Evolutionary conservation across 1,140 invertebrate genomes (phyloP).

Genomic region (Lordiphosa stackelbergi): DNA sequence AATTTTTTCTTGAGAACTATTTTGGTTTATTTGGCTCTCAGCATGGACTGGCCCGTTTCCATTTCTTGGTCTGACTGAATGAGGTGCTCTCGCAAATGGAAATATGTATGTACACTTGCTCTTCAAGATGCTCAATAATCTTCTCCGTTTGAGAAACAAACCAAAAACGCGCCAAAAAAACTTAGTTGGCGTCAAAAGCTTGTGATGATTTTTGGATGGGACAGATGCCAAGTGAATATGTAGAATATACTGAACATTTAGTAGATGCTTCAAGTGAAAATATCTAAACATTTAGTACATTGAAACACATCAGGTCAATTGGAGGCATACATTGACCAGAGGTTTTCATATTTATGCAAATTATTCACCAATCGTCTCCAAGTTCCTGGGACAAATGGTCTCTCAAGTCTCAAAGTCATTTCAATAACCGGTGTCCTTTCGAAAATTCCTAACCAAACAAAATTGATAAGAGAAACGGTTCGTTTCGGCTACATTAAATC

Average conservation of each 20-base stretch:
- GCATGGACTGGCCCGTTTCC: conserved; percentile 26
- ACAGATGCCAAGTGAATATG: conserved; percentile 44
- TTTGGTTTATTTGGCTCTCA: conserved; percentile 20
- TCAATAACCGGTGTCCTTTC: no score
- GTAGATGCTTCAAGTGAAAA: no score
- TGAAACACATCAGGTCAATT: no score
- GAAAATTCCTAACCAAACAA: no score
- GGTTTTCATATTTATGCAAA: no score
- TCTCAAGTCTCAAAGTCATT: no score
- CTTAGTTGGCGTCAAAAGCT: conserved; percentile 23
- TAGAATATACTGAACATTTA: neutral
- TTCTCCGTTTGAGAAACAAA: conserved; percentile 3
- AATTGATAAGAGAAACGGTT: no score
- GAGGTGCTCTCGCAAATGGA: conserved; percentile 15
- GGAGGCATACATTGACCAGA: no score
- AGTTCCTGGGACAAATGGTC: no score
- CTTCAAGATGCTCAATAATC: conserved; percentile 41
- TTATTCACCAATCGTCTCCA: no score
- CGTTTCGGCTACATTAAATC: no score
- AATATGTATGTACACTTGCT: conserved; percentile 1
- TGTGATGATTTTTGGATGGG: conserved; percentile 47
- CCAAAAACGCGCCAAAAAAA: neutral
- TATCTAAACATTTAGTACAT: no score
- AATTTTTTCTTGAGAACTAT: conserved; percentile 16
- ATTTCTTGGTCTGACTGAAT: conserved; percentile 51